Conservation (phyloP, 2,888 invertebrate genomes). For the Oconnorella tubifera region DNA sequence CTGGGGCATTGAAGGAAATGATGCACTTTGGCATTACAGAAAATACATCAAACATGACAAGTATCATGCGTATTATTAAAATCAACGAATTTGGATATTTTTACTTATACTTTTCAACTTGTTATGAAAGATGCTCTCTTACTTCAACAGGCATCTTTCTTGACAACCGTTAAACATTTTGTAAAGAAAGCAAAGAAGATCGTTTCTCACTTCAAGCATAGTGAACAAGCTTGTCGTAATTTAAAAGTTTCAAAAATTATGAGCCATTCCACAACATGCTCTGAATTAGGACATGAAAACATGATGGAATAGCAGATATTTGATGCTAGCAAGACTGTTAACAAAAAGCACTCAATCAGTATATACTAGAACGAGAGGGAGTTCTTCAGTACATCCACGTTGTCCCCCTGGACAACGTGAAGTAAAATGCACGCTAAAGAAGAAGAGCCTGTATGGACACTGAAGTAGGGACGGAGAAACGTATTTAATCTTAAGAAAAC, state of each 20-base stretch:
- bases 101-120: neutral
- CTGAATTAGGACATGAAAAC: neutral
- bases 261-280: neutral
- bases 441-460: too few species aligned
- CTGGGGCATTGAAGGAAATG: neutral
- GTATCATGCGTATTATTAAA: too few species aligned
- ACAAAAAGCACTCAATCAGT: neutral
- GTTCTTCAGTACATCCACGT: too few species aligned
- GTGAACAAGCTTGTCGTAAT: neutral
- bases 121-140: neutral
- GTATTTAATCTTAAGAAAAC: too few species aligned
- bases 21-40: too few species aligned
- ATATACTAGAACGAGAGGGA: neutral
- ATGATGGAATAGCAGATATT: neutral
- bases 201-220: neutral
- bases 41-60: too few species aligned
- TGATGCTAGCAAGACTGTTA: neutral
- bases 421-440: too few species aligned
- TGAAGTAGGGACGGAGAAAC: too few species aligned
- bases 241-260: neutral
- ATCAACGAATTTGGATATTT: too few species aligned
- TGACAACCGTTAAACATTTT: neutral
- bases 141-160: too few species aligned
- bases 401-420: too few species aligned
- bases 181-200: neutral